Evolutionary conservation across 2,888 invertebrate genomes (phyloP), one percentile per base, ranked within the genome.

Genomic region (Chelonus formosanus): DNA sequence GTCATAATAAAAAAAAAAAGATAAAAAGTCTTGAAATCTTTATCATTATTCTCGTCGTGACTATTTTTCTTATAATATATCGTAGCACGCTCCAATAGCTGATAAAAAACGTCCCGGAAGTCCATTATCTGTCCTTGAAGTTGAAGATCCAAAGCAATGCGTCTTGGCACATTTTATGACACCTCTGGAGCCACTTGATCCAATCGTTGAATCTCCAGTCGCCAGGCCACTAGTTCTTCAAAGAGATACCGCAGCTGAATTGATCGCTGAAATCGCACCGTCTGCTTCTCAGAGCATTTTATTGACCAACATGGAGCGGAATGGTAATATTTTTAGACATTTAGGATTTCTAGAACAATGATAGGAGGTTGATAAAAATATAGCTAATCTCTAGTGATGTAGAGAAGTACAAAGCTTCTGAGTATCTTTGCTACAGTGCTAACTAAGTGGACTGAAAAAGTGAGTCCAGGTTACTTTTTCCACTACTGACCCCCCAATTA

Each of bases 101-200:
- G 91, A 91, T 75, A 83, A 86, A 69, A 85, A 85, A 69, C 80
- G 84, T 68, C 80, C 85, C 3, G 83, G 83, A 43, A 85, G 90
- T 79, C 89, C 90, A 45, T 86, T 92, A 59, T 92, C 91, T 76
- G 90, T 93, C 56, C 86, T 93, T 56, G 93, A 93, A 85, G 92
- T 95, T 67, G 94, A 95, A 65, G 95, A 96, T 85, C 95, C 95
- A 3, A 95, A 95, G 84, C 87, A 94, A 73, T 94, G 94, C 85
- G 91, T 95, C 77, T 86, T 95, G 70, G 94, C 94, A 60, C 95
- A 96, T 82, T 87, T 96, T 74, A 95, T 95, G 95, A 93, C 94
- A 75, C 94, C 93, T 0, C 82, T 95, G 78, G 94, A 94, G 81
- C 90, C 95, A 1, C 90, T 95, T 73, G 94, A 94, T 84, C 94